Conservation (phyloP, 2,888 invertebrate species). For the Isoperla grammatica region DNA sequence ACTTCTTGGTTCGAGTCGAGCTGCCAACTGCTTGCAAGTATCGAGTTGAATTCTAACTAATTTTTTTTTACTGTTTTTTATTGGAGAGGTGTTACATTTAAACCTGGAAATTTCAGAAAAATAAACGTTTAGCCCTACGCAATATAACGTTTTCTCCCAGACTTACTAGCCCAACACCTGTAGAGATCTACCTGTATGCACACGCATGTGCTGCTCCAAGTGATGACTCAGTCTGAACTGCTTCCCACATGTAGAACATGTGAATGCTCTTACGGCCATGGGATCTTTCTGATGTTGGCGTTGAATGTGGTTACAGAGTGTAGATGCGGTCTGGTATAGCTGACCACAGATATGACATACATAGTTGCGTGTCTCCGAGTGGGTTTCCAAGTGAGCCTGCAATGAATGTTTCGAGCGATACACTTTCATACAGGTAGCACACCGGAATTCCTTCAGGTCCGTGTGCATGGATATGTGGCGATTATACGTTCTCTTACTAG, state of each 20-base stretch:
- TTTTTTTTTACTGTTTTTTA: no score
- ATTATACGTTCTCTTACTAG: not conserved
- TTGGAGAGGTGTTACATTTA: no score
- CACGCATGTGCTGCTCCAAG: conserved; percentile 25
- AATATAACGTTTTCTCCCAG: no score
- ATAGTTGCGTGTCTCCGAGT: conserved; percentile 25
- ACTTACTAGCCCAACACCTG: no score
- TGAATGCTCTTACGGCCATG: no score
- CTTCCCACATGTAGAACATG: conserved; percentile 25
- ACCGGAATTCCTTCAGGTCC: not conserved
- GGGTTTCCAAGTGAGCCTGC: conserved; percentile 24
- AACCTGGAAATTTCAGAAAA: no score
- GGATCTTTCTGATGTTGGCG: conserved; percentile 21
- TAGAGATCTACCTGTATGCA: conserved; percentile 29
- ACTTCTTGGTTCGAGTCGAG: no score
- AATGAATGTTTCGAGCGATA: not conserved
- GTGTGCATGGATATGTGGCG: not conserved
- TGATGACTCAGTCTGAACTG: conserved; percentile 27
- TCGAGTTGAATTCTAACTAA: no score
- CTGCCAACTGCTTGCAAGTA: no score
- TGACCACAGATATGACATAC: conserved; percentile 30
- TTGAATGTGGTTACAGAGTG: conserved; percentile 26
- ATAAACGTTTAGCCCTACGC: no score
- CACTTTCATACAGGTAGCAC: conserved; percentile 1
- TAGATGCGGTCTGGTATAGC: conserved; percentile 26